A percentile compares a stretch with the other conserved stretches of the same genome.
Conservation (phyloP, 2,888 invertebrate species). For the Sinelater perroti region DNA sequence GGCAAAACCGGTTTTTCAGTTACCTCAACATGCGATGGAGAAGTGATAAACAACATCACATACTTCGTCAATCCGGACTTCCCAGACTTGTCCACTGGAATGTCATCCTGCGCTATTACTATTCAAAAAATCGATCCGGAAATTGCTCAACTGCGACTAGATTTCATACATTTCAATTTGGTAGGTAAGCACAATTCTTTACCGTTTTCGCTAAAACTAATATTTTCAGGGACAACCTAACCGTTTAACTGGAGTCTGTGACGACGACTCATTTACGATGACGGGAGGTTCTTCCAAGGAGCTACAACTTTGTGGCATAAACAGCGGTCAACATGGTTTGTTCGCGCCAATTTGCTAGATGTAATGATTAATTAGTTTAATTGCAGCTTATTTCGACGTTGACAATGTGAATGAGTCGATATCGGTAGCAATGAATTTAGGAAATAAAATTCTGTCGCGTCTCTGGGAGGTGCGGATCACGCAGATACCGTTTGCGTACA, state of each 20-base stretch:
- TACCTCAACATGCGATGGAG: slow-evolving; percentile 76
- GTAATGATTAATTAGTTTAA: neutral
- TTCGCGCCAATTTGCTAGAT: too few relatives aligned
- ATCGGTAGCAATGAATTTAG: slow-evolving; percentile 65
- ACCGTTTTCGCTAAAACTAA: too few relatives aligned
- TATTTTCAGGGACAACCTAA: slow-evolving; percentile 80
- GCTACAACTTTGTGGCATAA: slow-evolving; percentile 79
- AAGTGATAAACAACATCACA: slow-evolving; percentile 79
- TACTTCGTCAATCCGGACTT: slow-evolving; percentile 85
- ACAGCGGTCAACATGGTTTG: slow-evolving; percentile 83
- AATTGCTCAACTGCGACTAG: slow-evolving; percentile 83
- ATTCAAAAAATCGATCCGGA: slow-evolving; percentile 80
- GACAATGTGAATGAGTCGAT: slow-evolving; percentile 64
- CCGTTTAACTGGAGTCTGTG: slow-evolving; percentile 78
- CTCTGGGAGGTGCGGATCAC: slow-evolving; percentile 81
- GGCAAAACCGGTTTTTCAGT: slow-evolving; percentile 68
- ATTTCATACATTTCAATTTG: slow-evolving; percentile 84
- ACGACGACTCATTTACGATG: slow-evolving; percentile 75
- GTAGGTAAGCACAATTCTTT: slow-evolving; percentile 62
- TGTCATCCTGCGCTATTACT: slow-evolving; percentile 74
- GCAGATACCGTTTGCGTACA: slow-evolving; percentile 79
- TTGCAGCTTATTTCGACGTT: slow-evolving; percentile 75
- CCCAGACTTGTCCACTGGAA: slow-evolving; percentile 76
- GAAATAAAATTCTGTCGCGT: slow-evolving; percentile 71
- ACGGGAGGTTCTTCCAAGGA: slow-evolving; percentile 68